Percentiles rank a stretch among this genome's conserved stretches.
Evolutionary conservation across 2,797 vertebrate species (phyloP).

Genomic region (Enteromius argenteus): DNA sequence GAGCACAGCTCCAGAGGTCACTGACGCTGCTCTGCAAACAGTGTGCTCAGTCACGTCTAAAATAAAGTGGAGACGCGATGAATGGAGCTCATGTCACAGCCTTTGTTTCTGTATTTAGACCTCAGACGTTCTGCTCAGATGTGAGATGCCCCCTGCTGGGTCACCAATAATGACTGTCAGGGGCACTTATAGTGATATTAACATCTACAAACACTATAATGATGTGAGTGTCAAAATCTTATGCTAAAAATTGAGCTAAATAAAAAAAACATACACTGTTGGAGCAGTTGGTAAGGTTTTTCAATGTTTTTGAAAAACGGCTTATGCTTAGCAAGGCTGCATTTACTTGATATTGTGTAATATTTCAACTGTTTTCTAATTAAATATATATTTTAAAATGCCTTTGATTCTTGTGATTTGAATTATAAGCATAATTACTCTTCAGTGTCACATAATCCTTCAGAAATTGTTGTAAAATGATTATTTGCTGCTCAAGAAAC

Average conservation of each 20-base stretch:
- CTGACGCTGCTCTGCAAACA: constrained; percentile 33
- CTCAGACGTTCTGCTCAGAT: constrained; percentile 9
- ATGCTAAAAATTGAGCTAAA: too few relatives aligned
- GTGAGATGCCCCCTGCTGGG: constrained; percentile 59
- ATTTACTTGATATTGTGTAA: background rate
- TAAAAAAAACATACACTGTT: too few relatives aligned
- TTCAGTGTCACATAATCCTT: background rate
- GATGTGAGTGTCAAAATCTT: too few relatives aligned
- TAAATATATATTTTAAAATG: background rate
- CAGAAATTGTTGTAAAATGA: background rate
- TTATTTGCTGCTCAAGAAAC: background rate
- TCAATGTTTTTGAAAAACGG: background rate
- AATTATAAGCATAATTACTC: background rate
- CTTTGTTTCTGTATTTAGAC: constrained; percentile 47
- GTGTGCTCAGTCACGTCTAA: constrained; percentile 35
- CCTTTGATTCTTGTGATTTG: background rate
- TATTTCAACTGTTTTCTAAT: background rate
- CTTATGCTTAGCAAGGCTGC: background rate
- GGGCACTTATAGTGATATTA: constrained; percentile 10
- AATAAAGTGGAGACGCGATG: constrained; percentile 36
- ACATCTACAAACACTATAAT: background rate
- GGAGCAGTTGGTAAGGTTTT: background rate
- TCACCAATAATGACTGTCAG: constrained; percentile 43
- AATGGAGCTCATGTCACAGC: constrained; percentile 39
- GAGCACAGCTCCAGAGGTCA: constrained; percentile 40